Evolutionary conservation across 2,888 invertebrate genomes (phyloP), one percentile per base, ranked within the genome.

Genomic region (Cancer borealis): DNA sequence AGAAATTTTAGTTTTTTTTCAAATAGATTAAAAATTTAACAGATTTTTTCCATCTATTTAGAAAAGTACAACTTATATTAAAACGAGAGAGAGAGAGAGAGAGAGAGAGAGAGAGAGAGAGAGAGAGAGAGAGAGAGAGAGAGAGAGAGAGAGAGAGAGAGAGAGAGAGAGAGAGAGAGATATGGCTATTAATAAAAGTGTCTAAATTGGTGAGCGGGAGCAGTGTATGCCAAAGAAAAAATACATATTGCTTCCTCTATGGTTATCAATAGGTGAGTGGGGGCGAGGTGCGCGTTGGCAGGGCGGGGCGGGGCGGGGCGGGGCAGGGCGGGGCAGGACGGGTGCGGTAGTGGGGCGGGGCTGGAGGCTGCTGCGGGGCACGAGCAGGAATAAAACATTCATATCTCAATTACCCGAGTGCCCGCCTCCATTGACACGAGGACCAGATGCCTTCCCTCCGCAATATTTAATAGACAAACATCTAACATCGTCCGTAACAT

Each of bases 381-480:
- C 45, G 66, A 54, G 0, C 26, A 21, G 26, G 54, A 45, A 95
- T 95, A 93, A 95, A 91, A 93, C 93, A 95, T 95, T 95, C 95
- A 95, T 95, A 92, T 88, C 87, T 93, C 95, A 95, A 95, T 95
- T 95, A 95, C 92, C 26, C 21, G 93, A 46, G 93, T 87, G 91
- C 88, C 91, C 66, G 88, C 88, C 93, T 95, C 93, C 95, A 95
- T 95, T 95, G 95, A 95, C 95, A 95, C 95, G 93, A 91, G 66
- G 84, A 91, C 66, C 91, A 92, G 95, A 91, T 95, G 95, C 93
- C 89, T 94, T 93, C 95, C 93, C 93, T 95, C 95, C 93, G 91
- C 95, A 93, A 93, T 95, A 95, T 95, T 95, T 95, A 92, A 95
- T 92, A 93, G 84, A 88, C 93, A 91, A 84, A 90, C 90, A 92